Evolutionary conservation across 1,140 invertebrate genomes (phyloP), one percentile per base, ranked within the genome.

Genomic region (Bactericera cockerelli): DNA sequence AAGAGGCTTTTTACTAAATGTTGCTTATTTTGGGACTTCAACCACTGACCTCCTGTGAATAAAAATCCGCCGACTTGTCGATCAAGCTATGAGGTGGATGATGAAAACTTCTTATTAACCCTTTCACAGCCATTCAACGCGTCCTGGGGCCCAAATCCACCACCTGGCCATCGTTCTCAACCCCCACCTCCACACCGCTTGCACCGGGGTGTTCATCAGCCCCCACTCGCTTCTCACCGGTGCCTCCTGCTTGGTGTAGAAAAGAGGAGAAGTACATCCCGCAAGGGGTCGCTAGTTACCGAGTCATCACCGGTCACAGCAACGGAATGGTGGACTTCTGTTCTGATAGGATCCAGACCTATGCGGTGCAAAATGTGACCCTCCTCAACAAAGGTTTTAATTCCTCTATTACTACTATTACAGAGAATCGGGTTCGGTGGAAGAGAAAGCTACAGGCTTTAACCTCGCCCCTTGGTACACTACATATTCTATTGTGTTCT

Each of bases 121-220:
- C 28, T 6, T 31, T 31, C 28, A 31, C 28, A 31, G 28, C 28
- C 28, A 31, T 31, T 31, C 28, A 31, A 31, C 28, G 13, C 4
- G 28, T 6, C 28, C 28, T 31, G 4, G 28, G n/a, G 13, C 28
- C 4, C 28, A 31, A 31, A n/a, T 49, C 4, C 22, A 16, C 8
- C n/a, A 49, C n/a, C 22, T 49, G 19, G n/a, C 42, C n/a, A 49
- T 49, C 19, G 22, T 49, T 49, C n/a, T 49, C n/a, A 49, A 49
- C n/a, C 6, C n/a, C 4, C 22, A 16, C n/a, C 6, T 16, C 6
- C n/a, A 49, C 8, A 4, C 4, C 4, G n/a, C n/a, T 6, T 49
- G 42, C 19, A 49, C 4, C 22, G 42, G 42, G 6, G 22, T 22
- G 19, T 49, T 49, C 22, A 16, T 49, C 22, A 19, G 8, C 4